Percentiles rank a stretch among this genome's conserved stretches.
Evolutionary conservation across 2,797 vertebrate species (phyloP).

Genomic region (Nyctibius grandis): DNA sequence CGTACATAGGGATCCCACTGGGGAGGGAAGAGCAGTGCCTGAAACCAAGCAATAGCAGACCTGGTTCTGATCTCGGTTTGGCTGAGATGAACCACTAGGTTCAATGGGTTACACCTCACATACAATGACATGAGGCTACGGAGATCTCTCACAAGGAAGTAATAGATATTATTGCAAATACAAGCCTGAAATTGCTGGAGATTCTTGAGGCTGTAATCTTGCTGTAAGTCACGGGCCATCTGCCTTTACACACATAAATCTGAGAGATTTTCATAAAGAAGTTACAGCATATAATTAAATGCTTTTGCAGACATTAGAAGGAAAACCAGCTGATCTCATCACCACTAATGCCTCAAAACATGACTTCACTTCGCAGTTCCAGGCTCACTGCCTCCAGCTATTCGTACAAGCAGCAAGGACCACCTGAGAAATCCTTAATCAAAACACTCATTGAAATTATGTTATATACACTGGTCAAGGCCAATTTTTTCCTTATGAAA

Average conservation of each 20-base stretch:
- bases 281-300: background rate
- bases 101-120: rapidly evolving
- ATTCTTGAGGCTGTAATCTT: background rate
- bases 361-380: background rate
- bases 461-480: background rate
- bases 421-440: background rate
- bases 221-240: background rate
- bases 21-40: background rate
- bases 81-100: background rate
- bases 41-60: background rate
- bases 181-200: background rate
- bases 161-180: background rate
- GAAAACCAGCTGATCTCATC: background rate
- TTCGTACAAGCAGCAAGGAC: background rate
- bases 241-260: background rate
- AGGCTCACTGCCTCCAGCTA: background rate
- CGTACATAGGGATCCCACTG: background rate
- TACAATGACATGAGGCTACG: background rate
- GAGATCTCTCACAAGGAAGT: background rate
- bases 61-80: background rate
- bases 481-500: background rate
- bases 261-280: background rate
- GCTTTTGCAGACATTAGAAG: background rate
- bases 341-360: background rate
- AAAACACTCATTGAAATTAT: background rate